Base-by-base conservation (phyloP, 2,888 invertebrate genomes). In the Drosophila pegasa region DNA sequence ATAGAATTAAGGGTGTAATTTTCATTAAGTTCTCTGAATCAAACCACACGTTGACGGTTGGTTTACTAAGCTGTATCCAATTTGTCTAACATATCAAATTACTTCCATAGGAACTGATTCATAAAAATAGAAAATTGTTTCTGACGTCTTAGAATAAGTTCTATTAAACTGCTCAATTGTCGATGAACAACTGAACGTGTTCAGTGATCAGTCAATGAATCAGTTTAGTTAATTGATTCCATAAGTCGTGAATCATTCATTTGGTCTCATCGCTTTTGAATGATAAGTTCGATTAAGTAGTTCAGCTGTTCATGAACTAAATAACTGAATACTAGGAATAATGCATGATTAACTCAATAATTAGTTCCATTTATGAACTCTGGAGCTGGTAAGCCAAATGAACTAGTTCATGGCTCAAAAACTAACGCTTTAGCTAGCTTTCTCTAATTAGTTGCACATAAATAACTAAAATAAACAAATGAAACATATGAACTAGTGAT, bases 51-150 rank as follows among this genome's bases (percentile, higher is more conserved):
- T 1, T 43, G 22, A 22, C 20, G 22, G 41, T n/a, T 8, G 4
- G 14, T 2, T 43, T n/a, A 43, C n/a, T 5, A 25, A 43, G 3
- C 25, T n/a, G 25, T 43, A n/a, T 9, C n/a, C 4, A n/a, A 25
- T 43, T 43, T n/a, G 4, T 43, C 25, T 25, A n/a, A 10, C 4
- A 43, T 43, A 43, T 43, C 4, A n/a, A 43, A n/a, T 43, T 43
- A 43, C 25, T n/a, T 9, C 0, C 1, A 0, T 8, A 7, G 1
- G 7, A 41, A 40, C n/a, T n/a, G 41, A 9, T 20, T 40, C 20
- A 20, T 1, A 25, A n/a, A 0, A 20, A 7, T 41, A 14, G 12
- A 40, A 3, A 41, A 4, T 2, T 8, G 3, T 25, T 1, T 41
- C 40, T 20, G 7, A 20, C 20, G 22, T 6, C 12, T 20, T 14